Evolutionary conservation across 2,797 vertebrate species (phyloP), one percentile per base, ranked within the genome.

Genomic region (Erithacus rubecula): DNA sequence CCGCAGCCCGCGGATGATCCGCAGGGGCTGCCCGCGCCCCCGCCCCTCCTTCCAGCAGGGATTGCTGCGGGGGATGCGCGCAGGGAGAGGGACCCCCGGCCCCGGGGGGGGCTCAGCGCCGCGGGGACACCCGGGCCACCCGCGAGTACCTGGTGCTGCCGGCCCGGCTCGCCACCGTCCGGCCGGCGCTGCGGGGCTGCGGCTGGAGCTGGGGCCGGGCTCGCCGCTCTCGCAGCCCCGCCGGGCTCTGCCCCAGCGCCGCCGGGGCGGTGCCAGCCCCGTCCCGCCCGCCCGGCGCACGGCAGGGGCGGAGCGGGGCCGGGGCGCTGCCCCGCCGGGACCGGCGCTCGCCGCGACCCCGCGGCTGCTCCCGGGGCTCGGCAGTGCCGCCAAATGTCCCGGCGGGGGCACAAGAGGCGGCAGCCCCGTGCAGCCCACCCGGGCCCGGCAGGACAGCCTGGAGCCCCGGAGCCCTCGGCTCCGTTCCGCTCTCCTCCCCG

Each of bases 341-440:
- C 6, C n/a, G 5, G 36, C 6, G 26, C 6, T 5, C 6, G 9
- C 7, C 5, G 12, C 18, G 15, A 11, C 4, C 19, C 14, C 9
- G 4, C 3, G 4, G 10, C 29, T 6, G 51, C 34, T 24, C 6
- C 26, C 4, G 0, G 8, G 16, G 1, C 8, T 10, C 6, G 6
- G 51, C 5, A n/a, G 3, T 1, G 44, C 29, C 55, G 3, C 4
- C 21, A 1, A 4, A 8, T 7, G 34, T 9, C 41, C 36, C 29
- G 8, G 11, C 4, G 1, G 15, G 30, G 26, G 8, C 4, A 37
- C 21, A 6, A 7, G 32, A 15, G n/a, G 23, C 19, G 29, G 59
- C 11, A 23, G 59, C 12, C 49, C 60, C 27, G 34, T 5, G 13
- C 36, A 2, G 24, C 3, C 3, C 53, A 8, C 12, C 11, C 10